A percentile compares a stretch with the other conserved stretches of the same genome.
phyloP scores from a whole-genome alignment of 2,797 vertebrate species.

The Coranthus polyacanthus region DNA sequence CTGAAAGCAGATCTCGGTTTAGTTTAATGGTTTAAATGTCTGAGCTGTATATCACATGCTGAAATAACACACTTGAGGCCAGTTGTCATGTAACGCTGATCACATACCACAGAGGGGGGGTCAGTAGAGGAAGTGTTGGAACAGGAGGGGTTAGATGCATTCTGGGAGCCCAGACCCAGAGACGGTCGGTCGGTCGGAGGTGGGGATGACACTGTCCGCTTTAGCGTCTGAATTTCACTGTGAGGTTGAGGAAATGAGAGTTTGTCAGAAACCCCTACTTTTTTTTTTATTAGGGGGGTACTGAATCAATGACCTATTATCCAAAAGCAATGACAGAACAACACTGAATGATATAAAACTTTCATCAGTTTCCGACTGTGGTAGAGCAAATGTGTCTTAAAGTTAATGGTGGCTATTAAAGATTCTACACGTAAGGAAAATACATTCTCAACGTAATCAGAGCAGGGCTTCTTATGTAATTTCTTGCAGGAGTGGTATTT shows the following conservation, averaged over 20 bases:
- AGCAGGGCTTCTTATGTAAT: conserved; percentile 19
- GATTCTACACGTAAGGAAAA: conserved; percentile 23
- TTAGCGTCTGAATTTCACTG: conserved; percentile 94
- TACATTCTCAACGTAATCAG: not conserved
- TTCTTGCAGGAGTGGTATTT: conserved; percentile 7
- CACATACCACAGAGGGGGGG: conserved; percentile 66
- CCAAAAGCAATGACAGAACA: not conserved
- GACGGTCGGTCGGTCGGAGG: conserved; percentile 56
- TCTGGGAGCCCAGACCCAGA: conserved; percentile 78
- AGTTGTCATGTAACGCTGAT: conserved; percentile 2
- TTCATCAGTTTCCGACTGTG: conserved; percentile 8
- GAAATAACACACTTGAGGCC: not conserved
- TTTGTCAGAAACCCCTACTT: conserved; percentile 2
- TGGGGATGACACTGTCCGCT: conserved; percentile 85
- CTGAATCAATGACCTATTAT: not conserved
- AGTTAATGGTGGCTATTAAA: conserved; percentile 8
- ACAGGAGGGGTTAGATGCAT: conserved; percentile 78
- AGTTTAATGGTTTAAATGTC: conserved; percentile 1
- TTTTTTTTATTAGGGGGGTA: not conserved
- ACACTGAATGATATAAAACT: not conserved
- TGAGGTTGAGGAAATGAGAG: conserved; percentile 7
- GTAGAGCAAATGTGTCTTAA: conserved; percentile 13
- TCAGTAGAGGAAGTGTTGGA: conserved; percentile 44
- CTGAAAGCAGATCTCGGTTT: conserved; percentile 29
- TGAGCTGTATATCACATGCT: not conserved